Evolutionary conservation across 1,140 invertebrate genomes (phyloP), one percentile per base, ranked within the genome.

Genomic region (Radopholus similis): DNA sequence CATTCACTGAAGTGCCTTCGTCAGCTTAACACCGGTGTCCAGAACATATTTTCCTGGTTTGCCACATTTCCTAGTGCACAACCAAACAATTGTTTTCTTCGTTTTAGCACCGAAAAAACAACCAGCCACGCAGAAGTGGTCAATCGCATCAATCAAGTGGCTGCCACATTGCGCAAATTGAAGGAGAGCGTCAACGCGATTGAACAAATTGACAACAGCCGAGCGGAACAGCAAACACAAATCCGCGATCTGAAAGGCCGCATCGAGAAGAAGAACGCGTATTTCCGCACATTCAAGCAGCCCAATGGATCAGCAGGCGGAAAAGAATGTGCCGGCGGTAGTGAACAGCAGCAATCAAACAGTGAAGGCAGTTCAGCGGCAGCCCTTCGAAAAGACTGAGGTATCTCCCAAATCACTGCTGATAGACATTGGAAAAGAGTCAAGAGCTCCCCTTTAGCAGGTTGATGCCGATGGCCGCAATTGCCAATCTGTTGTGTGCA

Each of bases 391-490:
- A 13, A 40, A 62, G 49, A 38, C 18, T 9, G 28, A 30, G 62
- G 53, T 35, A 42, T 59, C 42, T 40, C 30, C 30, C 3, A 9
- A n/a, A n/a, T 15, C 2, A 21, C 32, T 26, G 15, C 15, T n/a
- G 18, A 26, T 0, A 1, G 21, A 18, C 23, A 64, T 6, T 28
- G 44, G 35, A 0, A 15, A 28, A 4, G 18, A 11, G 8, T 58
- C 23, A 30, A 23, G 28, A n/a, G 8, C 15, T 53, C 15, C 26
- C 28, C 37, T 68, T 68, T 15, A 68, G 66, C 18, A 71, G 47
- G 54, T 70, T 13, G 32, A n/a, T 40, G 44, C 35, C 11, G 68
- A 70, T 11, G 69, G 69, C 26, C 56, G 26, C 11, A 70, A 70
- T 55, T 13, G 28, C 18, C 28, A 38, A 6, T 21, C 38, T 18